Evolutionary conservation across 2,113 vertebrate species (phyloP).

Genomic region (Clarias magur): DNA sequence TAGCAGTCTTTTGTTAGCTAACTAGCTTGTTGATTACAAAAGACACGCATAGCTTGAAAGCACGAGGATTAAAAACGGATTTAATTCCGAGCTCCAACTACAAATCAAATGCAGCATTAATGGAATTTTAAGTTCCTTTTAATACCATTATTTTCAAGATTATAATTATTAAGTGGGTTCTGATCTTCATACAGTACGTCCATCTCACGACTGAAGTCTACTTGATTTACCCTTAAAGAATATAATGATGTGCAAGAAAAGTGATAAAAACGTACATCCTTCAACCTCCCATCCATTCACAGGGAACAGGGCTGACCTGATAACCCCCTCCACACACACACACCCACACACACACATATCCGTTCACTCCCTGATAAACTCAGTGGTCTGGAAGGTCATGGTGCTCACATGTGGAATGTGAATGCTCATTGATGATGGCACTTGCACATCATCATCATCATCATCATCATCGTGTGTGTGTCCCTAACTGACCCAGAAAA

Average conservation of each 20-base stretch:
- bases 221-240: background rate
- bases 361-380: slow-evolving; percentile 32
- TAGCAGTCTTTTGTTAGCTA: background rate
- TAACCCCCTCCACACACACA: slow-evolving; percentile 2
- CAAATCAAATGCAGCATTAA: no score
- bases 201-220: background rate
- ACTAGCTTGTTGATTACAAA: background rate
- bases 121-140: background rate
- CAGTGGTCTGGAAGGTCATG: slow-evolving; percentile 36
- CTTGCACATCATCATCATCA: slow-evolving; percentile 24
- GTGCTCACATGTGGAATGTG: slow-evolving; percentile 38
- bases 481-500: slow-evolving; percentile 39
- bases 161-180: background rate
- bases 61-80: background rate
- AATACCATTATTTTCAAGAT: background rate
- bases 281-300: background rate
- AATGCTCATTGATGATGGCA: slow-evolving; percentile 33
- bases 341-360: slow-evolving; percentile 15
- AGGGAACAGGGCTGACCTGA: slow-evolving; percentile 19
- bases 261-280: background rate
- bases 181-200: background rate
- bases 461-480: slow-evolving; percentile 11
- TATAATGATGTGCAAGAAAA: background rate
- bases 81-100: background rate
- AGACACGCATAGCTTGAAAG: background rate